These are phyloP conservation scores for Bothrops jararaca DNA, from an alignment of 2,113 vertebrate genomes.

Conservation along the genomic window DNA sequence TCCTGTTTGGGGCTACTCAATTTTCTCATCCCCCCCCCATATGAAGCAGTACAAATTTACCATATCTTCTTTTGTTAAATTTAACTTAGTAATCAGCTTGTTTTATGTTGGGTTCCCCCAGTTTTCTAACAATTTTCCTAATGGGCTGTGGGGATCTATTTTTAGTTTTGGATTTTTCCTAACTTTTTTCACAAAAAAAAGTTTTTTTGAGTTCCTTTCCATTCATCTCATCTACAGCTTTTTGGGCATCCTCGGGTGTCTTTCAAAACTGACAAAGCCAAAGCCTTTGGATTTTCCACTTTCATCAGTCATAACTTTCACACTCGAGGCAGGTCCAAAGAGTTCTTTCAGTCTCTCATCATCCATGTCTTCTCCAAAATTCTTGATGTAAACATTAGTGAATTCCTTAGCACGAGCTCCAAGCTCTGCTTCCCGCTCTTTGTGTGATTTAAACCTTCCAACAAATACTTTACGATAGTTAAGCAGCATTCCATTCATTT, in stretches of 20 bases:
- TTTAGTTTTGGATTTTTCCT: too few relatives aligned
- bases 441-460: slow-evolving; percentile 95
- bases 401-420: slow-evolving; percentile 96
- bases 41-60: too few relatives aligned
- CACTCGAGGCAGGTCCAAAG: slow-evolving; percentile 92
- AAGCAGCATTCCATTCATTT: slow-evolving; percentile 99
- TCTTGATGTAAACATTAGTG: slow-evolving; percentile 98
- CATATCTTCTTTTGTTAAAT: too few relatives aligned
- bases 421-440: slow-evolving; percentile 95
- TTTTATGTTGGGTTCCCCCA: too few relatives aligned
- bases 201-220: slow-evolving; percentile 98
- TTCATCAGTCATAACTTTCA: slow-evolving; percentile 97
- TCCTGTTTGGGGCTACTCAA: too few relatives aligned
- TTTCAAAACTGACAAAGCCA: slow-evolving; percentile 97
- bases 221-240: slow-evolving; percentile 98
- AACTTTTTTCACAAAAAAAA: too few relatives aligned
- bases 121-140: too few relatives aligned
- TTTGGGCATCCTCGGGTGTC: slow-evolving; percentile 97
- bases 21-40: too few relatives aligned
- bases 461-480: slow-evolving; percentile 99
- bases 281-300: slow-evolving; percentile 96
- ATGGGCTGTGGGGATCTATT: too few relatives aligned
- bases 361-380: slow-evolving; percentile 95
- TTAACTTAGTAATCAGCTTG: too few relatives aligned
- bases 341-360: slow-evolving; percentile 94